Evolutionary conservation across 2,797 vertebrate genomes (phyloP).

Genomic region (Zenarchopterus dispar): DNA sequence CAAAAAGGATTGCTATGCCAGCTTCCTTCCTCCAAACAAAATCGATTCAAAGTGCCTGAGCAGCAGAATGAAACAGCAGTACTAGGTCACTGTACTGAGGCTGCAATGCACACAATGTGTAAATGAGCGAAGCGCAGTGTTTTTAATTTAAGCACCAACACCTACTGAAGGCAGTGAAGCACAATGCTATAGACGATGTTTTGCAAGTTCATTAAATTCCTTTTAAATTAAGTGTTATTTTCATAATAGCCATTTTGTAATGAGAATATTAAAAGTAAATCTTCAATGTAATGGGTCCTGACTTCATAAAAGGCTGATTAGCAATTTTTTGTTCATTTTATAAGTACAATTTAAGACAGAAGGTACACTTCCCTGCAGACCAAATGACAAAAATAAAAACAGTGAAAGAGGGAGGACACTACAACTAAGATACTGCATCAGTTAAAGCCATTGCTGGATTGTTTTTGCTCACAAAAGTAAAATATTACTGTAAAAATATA

Average conservation of each 20-base stretch:
- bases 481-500: constrained; percentile 8
- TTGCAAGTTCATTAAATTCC: not conserved
- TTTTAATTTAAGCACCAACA: constrained; percentile 18
- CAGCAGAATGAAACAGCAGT: constrained; percentile 58
- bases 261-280: not conserved
- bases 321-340: not conserved
- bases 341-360: not conserved
- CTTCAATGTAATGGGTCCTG: too few species aligned
- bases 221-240: not conserved
- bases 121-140: constrained; percentile 35
- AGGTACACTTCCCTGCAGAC: not conserved
- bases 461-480: constrained; percentile 17
- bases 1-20: constrained; percentile 32
- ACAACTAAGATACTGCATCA: not conserved
- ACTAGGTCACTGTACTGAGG: constrained; percentile 17
- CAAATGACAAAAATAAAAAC: not conserved
- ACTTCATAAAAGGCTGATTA: too few species aligned
- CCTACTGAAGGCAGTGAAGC: not conserved
- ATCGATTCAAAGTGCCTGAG: constrained; percentile 58
- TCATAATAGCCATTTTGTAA: not conserved
- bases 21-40: constrained; percentile 33
- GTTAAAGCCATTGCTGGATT: not conserved
- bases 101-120: constrained; percentile 41
- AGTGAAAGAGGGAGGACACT: constrained; percentile 4
- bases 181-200: not conserved